Evolutionary conservation across 1,140 invertebrate genomes (phyloP), one percentile per base, ranked within the genome.

Genomic region (Drosophila paulistorum): DNA sequence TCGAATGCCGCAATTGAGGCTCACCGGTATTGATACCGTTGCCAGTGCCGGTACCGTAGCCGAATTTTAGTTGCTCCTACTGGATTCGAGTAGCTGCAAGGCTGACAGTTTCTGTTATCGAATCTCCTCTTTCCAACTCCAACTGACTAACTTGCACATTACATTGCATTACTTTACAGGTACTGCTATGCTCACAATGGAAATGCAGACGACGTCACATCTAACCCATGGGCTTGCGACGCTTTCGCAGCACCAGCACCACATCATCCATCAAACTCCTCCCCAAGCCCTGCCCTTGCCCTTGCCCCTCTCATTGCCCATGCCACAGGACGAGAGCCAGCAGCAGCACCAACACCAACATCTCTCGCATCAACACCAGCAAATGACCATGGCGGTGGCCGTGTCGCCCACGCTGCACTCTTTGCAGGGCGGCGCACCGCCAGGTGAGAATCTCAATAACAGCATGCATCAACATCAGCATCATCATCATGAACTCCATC

Each of bases 111-210:
- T 39, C n/a, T 39, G 35, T 13, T 63, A 51, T 51, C 45, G 17
- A 17, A 48, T 48, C 17, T 51, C 45, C 20, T 51, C 45, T 4
- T 20, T 3, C 9, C 9, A 51, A 20, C 17, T 23, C 10, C 11
- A 51, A 51, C 17, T 23, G 9, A 48, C 45, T 72, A 65, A 77
- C 65, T 26, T 37, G 33, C 37, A 14, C 3, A 33, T 51, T 30
- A 30, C 30, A 30, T 74, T 60, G 11, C 48, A 30, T 7, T 68
- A 41, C 33, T 59, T 76, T 84, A 33, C 60, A 90, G 84, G 61
- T 72, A 57, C 68, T 74, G 77, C 74, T 81, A 90, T 84, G 79
- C 74, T 90, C 60, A 91, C 72, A 72, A 91, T 91, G 90, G 90
- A 91, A 72, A 82, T 91, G 78, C 90, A 91, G 75, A 78, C 90